Conservation (phyloP, 2,113 vertebrate species). For the Mustelus asterias region DNA sequence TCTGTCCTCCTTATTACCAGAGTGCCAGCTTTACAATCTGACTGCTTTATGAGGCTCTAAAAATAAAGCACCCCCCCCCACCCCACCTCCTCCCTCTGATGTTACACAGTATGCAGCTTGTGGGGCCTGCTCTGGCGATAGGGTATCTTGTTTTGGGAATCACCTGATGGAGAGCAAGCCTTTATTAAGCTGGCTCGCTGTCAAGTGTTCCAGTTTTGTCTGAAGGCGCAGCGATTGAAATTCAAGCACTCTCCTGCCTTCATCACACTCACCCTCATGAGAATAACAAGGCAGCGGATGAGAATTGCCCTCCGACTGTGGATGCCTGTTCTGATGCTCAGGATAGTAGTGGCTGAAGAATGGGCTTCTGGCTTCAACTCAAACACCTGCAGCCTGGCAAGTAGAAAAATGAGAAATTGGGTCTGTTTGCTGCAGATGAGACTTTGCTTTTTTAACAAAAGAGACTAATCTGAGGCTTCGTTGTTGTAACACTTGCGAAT, state of each 20-base stretch:
- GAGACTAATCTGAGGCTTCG: not conserved
- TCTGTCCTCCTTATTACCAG: conserved; percentile 34
- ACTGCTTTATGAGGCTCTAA: conserved; percentile 55
- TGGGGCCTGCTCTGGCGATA: conserved; percentile 39
- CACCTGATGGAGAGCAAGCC: conserved; percentile 46
- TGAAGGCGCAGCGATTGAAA: conserved; percentile 45
- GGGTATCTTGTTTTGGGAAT: conserved; percentile 46
- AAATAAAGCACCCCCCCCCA: conserved; percentile 52
- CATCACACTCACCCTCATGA: conserved; percentile 64
- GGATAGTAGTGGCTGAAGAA: conserved; percentile 81
- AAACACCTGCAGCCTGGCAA: conserved; percentile 64
- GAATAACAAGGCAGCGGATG: conserved; percentile 78
- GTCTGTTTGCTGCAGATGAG: not conserved
- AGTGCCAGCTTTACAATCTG: conserved; percentile 41
- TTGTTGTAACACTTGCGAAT: not conserved
- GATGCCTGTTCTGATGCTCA: conserved; percentile 86
- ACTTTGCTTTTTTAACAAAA: not conserved
- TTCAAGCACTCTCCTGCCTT: conserved; percentile 44
- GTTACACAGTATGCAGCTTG: conserved; percentile 47
- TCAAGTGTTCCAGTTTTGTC: conserved; percentile 43
- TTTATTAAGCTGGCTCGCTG: conserved; percentile 45
- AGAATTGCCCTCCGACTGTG: conserved; percentile 88
- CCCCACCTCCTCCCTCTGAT: conserved; percentile 45
- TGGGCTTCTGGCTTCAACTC: conserved; percentile 56
- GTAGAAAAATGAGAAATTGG: conserved; percentile 54